Conservation (phyloP, 2,113 vertebrate genomes). For the Mesembrinibis cayennensis region DNA sequence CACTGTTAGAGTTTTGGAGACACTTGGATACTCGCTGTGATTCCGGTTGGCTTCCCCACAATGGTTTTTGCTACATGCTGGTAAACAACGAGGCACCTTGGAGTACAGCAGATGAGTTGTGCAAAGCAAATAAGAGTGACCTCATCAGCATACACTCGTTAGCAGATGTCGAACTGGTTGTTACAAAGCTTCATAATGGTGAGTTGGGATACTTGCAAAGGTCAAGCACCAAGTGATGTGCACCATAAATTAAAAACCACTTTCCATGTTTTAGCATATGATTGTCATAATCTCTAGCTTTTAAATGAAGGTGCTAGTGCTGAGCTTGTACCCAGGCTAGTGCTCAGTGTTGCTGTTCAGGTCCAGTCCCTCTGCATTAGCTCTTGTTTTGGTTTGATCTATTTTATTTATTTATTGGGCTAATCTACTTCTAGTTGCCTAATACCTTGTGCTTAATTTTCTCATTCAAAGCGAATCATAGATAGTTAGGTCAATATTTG, state of each 20-base stretch:
- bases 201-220: not conserved
- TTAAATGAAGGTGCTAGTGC: not conserved
- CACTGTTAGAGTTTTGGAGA: slow-evolving; percentile 73
- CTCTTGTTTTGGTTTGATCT: not conserved
- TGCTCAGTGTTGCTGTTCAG: not conserved
- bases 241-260: not conserved
- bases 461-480: not conserved
- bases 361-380: not conserved
- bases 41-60: slow-evolving; percentile 80
- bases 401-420: not conserved
- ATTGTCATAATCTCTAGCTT: not conserved
- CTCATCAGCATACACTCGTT: slow-evolving; percentile 89
- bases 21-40: slow-evolving; percentile 82
- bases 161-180: slow-evolving; percentile 85
- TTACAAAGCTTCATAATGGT: slow-evolving; percentile 82
- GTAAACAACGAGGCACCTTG: slow-evolving; percentile 63
- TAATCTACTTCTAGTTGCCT: not conserved
- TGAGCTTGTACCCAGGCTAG: not conserved
- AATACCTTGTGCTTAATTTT: not conserved
- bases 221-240: not conserved
- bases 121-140: slow-evolving; percentile 59
- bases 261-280: not conserved
- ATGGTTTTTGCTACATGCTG: slow-evolving; percentile 86
- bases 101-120: slow-evolving; percentile 62
- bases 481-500: not conserved